Evolutionary conservation across 2,113 vertebrate genomes (phyloP), one percentile per base, ranked within the genome.

Genomic region (Nestor notabilis): DNA sequence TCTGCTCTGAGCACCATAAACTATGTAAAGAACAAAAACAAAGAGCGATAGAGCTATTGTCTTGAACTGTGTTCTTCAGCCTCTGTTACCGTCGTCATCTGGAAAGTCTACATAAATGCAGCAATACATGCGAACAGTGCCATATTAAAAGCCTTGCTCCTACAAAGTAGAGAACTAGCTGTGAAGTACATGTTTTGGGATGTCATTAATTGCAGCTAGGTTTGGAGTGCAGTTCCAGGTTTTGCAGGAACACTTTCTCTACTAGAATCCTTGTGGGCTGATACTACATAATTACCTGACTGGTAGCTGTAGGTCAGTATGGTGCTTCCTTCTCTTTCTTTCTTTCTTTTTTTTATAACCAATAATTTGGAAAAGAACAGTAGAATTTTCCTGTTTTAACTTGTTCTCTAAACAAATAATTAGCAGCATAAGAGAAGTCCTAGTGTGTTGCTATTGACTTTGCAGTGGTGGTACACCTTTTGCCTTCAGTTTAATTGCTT

Each of bases 101-200:
- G 61, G 11, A 33, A 39, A 6, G 13, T n/a, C 55, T 70, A 23
- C 3, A 0, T 35, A 13, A 56, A 17, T 17, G 35, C 50, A 63
- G 55, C 37, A 41, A 0, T 11, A 0, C 43, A 21, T 47, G 29
- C 0, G 1, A 41, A 43, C 1, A 2, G 3, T 7, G 4, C 11
- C 2, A 0, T 13, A 9, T 44, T 47, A n/a, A 52, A 29, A 27
- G 13, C 56, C 20, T 58, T 58, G 56, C 13, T 58, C 56, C 20
- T 58, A 35, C 12, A 46, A 53, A 49, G 24, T 33, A n/a, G 43
- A 66, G 31, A 58, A 7, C 11, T 50, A 53, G 9, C 44, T 60
- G 46, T 50, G 58, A 89, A 46, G 47, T 27, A 9, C 13, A 2
- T 2, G 0, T 75, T 89, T 49, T 37, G 35, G 43, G 27, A 56